Conservation (phyloP, 2,113 vertebrate genomes). For the Callorhinus ursinus region DNA sequence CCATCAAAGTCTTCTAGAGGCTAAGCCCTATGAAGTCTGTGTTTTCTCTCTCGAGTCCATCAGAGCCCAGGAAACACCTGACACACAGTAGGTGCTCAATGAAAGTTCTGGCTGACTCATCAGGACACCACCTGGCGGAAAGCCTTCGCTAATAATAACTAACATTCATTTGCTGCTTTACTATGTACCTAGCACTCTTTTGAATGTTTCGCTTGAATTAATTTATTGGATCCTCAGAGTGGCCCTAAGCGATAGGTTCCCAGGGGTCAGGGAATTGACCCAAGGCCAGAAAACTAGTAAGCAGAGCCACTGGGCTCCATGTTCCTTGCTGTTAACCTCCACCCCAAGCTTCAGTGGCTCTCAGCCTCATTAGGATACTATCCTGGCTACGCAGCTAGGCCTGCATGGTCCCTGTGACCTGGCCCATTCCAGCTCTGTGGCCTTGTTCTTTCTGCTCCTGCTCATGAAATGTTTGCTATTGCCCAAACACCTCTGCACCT, state of each 20-base stretch:
- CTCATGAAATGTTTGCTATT: background rate
- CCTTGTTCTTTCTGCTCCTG: background rate
- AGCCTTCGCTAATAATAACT: background rate
- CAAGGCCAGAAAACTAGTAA: background rate
- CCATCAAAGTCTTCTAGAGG: background rate
- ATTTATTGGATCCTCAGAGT: background rate
- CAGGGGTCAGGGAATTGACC: background rate
- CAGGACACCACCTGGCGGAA: background rate
- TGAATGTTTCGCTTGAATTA: background rate
- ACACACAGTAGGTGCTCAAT: background rate
- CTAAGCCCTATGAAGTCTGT: accelerated
- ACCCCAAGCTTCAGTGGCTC: background rate
- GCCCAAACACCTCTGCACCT: background rate
- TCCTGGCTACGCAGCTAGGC: background rate
- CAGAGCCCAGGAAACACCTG: background rate
- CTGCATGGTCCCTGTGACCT: background rate
- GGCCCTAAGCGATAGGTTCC: background rate
- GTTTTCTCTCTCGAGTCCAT: background rate
- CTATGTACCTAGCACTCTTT: no score
- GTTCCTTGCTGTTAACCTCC: background rate
- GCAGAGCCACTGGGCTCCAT: background rate
- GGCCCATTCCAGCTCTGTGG: background rate
- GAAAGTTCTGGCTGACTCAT: background rate
- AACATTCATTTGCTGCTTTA: no score
- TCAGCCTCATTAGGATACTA: background rate